A percentile compares a stretch with the other conserved stretches of the same genome.
These are phyloP conservation scores for Zootoca vivipara DNA, from an alignment of 2,113 vertebrate species.

Conservation along the genomic window DNA sequence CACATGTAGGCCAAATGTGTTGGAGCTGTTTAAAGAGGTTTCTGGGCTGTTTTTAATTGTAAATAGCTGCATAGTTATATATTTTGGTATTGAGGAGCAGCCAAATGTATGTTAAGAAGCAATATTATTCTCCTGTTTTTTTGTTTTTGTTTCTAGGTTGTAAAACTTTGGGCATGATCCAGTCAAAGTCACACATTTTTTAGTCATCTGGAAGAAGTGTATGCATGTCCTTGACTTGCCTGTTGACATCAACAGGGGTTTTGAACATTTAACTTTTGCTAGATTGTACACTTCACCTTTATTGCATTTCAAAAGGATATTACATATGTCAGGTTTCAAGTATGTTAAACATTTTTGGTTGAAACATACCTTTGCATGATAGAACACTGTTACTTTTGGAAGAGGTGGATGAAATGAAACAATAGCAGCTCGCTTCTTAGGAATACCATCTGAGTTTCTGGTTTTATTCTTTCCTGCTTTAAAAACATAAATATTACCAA, in stretches of 20 bases:
- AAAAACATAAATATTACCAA: neutral
- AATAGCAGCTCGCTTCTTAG: neutral
- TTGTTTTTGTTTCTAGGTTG: neutral
- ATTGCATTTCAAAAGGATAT: constrained; percentile 1
- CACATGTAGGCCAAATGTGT: constrained; percentile 7
- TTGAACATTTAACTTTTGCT: neutral
- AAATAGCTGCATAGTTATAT: neutral
- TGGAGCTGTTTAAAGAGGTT: constrained; percentile 14
- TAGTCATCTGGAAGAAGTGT: constrained; percentile 13
- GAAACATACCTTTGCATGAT: neutral
- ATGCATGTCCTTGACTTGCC: neutral
- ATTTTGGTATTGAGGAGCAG: constrained; percentile 12
- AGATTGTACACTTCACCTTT: too few species aligned
- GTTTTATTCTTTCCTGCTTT: neutral
- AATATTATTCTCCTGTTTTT: neutral
- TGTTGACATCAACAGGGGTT: neutral
- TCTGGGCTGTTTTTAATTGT: constrained; percentile 1
- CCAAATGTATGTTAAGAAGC: neutral
- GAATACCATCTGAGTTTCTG: neutral
- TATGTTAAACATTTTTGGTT: neutral
- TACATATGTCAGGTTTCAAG: neutral
- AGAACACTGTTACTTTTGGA: neutral
- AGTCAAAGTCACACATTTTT: neutral
- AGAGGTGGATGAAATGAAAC: neutral
- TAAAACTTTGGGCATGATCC: constrained; percentile 16